Conservation (phyloP, 1,140 invertebrate genomes). For the Solen grandis region DNA sequence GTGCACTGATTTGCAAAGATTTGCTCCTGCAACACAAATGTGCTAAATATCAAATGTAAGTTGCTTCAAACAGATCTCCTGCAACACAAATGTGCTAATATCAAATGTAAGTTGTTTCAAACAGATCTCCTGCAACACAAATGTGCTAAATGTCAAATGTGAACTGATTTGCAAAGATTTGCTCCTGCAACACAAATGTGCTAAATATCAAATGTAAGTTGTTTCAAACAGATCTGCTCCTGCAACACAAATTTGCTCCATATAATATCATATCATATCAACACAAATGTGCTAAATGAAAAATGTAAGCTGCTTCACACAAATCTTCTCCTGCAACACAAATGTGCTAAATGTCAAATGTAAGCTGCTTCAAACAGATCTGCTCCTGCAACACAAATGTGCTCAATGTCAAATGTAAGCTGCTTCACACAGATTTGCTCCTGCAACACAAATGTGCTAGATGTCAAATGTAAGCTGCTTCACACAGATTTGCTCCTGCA, state of each 20-base stretch:
- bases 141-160: slow-evolving; percentile 90
- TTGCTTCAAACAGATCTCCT: slow-evolving; percentile 82
- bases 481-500: slow-evolving; percentile 70
- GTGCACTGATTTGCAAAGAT: slow-evolving; percentile 85
- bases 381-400: slow-evolving; percentile 75
- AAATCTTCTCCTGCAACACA: slow-evolving; percentile 62
- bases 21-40: slow-evolving; percentile 63
- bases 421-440: slow-evolving; percentile 83
- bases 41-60: slow-evolving; percentile 90
- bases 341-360: slow-evolving; percentile 89
- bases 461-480: slow-evolving; percentile 89
- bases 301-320: slow-evolving; percentile 86
- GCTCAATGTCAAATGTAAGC: slow-evolving; percentile 89
- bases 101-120: slow-evolving; percentile 88
- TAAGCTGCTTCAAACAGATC: slow-evolving; percentile 84
- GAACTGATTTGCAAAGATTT: slow-evolving; percentile 83
- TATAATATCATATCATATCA: too few species aligned
- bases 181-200: slow-evolving; percentile 79
- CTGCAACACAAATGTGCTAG: slow-evolving; percentile 83
- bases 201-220: slow-evolving; percentile 89
- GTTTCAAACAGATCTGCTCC: slow-evolving; percentile 81
- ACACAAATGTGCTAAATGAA: slow-evolving; percentile 90
- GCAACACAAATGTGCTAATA: slow-evolving; percentile 84
- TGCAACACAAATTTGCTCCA: too few species aligned
- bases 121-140: slow-evolving; percentile 61